A percentile compares a stretch with the other conserved stretches of the same genome.
Conservation (phyloP, 2,888 invertebrate species). For the Eupithecia centaureata region DNA sequence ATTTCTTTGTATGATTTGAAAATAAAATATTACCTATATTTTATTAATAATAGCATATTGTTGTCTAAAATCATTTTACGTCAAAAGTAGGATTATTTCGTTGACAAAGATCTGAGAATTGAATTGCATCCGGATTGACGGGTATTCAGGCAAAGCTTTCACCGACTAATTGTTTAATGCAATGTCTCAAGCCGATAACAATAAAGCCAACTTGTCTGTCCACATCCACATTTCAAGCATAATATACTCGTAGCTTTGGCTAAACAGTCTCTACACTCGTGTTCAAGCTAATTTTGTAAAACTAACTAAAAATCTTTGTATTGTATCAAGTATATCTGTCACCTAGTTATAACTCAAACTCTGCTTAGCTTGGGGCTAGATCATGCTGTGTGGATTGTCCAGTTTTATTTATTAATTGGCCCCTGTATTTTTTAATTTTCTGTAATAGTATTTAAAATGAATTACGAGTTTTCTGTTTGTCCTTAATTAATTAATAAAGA, state of each 20-base stretch:
- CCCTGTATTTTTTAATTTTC: too few species aligned
- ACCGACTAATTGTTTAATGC: conserved; percentile 66
- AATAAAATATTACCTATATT: too few species aligned
- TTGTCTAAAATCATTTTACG: neutral
- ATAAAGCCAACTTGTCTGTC: conserved; percentile 77
- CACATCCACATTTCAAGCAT: conserved; percentile 49
- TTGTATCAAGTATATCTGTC: too few species aligned
- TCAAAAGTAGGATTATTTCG: neutral
- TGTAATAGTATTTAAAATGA: too few species aligned
- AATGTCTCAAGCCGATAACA: conserved; percentile 57
- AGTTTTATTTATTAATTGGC: too few species aligned
- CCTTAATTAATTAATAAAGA: too few species aligned
- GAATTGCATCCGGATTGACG: conserved; percentile 64
- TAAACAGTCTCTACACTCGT: conserved; percentile 19
- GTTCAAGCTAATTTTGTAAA: neutral
- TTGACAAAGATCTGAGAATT: conserved; percentile 30
- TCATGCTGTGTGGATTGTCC: too few species aligned
- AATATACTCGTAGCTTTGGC: conserved; percentile 4
- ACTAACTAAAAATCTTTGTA: too few species aligned
- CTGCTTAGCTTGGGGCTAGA: too few species aligned
- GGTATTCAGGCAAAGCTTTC: conserved; percentile 70
- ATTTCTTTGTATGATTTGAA: too few species aligned
- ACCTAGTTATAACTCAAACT: too few species aligned
- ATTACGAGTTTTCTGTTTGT: too few species aligned
- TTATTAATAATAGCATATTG: neutral